phyloP scores from a whole-genome alignment of 2,888 invertebrate genomes.

The Gandaritis pyraliata region DNA sequence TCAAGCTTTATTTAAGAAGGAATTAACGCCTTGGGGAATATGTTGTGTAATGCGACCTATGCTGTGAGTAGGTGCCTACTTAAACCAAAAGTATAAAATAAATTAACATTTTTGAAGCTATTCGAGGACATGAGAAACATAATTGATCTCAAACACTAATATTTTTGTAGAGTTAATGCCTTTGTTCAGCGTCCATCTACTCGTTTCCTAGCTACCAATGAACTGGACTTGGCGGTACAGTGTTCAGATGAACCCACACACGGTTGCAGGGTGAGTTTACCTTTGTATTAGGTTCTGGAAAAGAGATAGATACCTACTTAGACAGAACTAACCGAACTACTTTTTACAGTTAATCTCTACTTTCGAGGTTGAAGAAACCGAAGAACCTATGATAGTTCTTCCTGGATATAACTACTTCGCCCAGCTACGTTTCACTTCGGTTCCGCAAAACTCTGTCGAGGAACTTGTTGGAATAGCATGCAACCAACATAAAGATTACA shows the following conservation, averaged over 20 bases:
- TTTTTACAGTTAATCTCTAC: conserved; percentile 58
- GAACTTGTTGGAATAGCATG: conserved; percentile 51
- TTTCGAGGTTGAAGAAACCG: conserved; percentile 58
- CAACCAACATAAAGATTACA: conserved; percentile 45
- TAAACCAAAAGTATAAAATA: too few species aligned
- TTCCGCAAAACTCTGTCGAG: conserved; percentile 50
- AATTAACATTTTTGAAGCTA: too few species aligned
- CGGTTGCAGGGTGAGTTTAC: conserved; percentile 57
- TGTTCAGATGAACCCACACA: conserved; percentile 51
- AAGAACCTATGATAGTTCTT: conserved; percentile 46
- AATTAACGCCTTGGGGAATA: conserved; percentile 59
- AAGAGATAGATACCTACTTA: too few species aligned
- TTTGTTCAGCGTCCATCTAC: conserved; percentile 13
- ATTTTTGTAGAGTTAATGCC: conserved; percentile 14
- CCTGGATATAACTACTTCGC: conserved; percentile 58
- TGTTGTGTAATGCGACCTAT: conserved; percentile 64
- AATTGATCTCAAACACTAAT: too few species aligned
- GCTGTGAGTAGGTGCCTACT: conserved; percentile 57
- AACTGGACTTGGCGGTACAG: conserved; percentile 56
- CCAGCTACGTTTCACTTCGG: conserved; percentile 54
- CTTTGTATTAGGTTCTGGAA: conserved; percentile 36
- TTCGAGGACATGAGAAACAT: too few species aligned
- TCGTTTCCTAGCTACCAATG: conserved; percentile 36
- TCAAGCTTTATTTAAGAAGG: conserved; percentile 54
- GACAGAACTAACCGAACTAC: background rate